phyloP scores from a whole-genome alignment of 2,888 invertebrate genomes.

The Drymonia ruficornis region DNA sequence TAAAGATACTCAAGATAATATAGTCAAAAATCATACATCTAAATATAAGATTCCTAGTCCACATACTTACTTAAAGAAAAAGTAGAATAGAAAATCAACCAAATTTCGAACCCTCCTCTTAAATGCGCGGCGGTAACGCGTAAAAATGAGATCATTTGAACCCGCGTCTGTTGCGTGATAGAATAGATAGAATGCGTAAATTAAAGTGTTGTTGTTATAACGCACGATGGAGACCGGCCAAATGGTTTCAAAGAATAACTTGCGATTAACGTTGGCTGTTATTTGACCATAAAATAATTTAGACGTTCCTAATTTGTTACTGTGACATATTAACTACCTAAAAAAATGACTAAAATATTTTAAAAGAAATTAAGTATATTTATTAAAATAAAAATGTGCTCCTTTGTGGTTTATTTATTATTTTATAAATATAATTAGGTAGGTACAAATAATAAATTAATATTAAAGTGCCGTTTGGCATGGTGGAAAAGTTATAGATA shows the following conservation, averaged over 20 bases:
- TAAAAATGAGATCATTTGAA: slow-evolving; percentile 20
- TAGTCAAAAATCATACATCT: too few relatives aligned
- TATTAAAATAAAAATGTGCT: neutral
- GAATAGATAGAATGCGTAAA: slow-evolving; percentile 24
- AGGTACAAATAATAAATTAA: too few relatives aligned
- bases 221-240: slow-evolving; percentile 24
- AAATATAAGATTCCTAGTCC: too few relatives aligned
- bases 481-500: too few relatives aligned
- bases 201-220: slow-evolving; percentile 20
- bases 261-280: slow-evolving; percentile 12
- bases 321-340: slow-evolving; percentile 19
- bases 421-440: too few relatives aligned
- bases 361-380: neutral
- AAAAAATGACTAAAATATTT: neutral
- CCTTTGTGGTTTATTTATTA: too few relatives aligned
- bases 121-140: slow-evolving; percentile 26
- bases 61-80: too few relatives aligned
- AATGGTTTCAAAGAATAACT: slow-evolving; percentile 22
- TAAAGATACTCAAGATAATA: too few relatives aligned
- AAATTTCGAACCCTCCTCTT: too few relatives aligned
- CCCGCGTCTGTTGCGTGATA: slow-evolving; percentile 21
- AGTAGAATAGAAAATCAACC: too few relatives aligned
- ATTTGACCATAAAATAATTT: slow-evolving; percentile 17
- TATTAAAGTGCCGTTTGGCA: too few relatives aligned
- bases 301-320: slow-evolving; percentile 22